A percentile compares a stretch with the other conserved stretches of the same genome.
phyloP scores from a whole-genome alignment of 2,888 invertebrate species.

The Aethes cnicana region DNA sequence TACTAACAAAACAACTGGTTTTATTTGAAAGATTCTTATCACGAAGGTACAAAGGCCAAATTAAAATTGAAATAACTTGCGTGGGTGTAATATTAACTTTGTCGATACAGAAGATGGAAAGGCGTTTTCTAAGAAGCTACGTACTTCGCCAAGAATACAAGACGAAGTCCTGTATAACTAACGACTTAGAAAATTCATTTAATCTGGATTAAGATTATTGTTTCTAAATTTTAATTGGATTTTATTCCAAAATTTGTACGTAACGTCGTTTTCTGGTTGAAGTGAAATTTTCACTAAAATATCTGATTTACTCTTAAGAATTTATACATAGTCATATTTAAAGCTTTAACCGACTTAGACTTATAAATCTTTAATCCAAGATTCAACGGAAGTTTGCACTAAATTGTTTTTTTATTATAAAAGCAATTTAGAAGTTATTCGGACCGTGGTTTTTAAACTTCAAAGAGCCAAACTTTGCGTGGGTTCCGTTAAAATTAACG shows the following conservation, averaged over 20 bases:
- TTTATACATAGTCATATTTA: background rate
- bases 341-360: slow-evolving; percentile 1
- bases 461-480: slow-evolving; percentile 15
- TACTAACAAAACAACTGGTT: slow-evolving; percentile 29
- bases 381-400: slow-evolving; percentile 12
- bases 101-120: background rate
- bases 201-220: too few species aligned
- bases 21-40: slow-evolving; percentile 34
- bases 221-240: too few species aligned
- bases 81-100: slow-evolving; percentile 1
- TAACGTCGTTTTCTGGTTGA: too few species aligned
- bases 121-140: slow-evolving; percentile 3
- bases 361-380: slow-evolving; percentile 11
- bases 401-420: slow-evolving; percentile 24
- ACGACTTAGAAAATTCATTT: too few species aligned
- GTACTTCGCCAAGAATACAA: too few species aligned
- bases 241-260: too few species aligned
- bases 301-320: background rate
- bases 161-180: background rate
- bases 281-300: too few species aligned
- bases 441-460: slow-evolving; percentile 18
- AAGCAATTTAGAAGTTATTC: slow-evolving; percentile 25
- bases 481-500: slow-evolving; percentile 7
- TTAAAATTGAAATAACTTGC: slow-evolving; percentile 9
- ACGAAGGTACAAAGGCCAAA: slow-evolving; percentile 6